Percentiles rank a stretch among this genome's conserved stretches.
Conservation (phyloP, 64 coral and sea anemone species). For the Trachythela sp. region DNA sequence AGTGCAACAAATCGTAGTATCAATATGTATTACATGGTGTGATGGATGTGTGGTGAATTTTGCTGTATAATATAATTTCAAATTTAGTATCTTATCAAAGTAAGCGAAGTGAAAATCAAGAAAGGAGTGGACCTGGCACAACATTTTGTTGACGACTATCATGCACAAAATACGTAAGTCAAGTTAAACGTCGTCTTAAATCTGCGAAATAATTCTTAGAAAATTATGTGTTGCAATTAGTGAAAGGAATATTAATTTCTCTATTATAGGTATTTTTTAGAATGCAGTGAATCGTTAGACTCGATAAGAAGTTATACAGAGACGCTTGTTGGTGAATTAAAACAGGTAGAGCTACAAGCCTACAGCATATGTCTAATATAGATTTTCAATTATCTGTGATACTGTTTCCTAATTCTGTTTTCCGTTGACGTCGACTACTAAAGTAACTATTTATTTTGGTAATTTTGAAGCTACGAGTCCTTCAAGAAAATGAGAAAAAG, state of each 20-base stretch:
- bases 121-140: conserved; percentile 88
- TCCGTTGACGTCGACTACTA: too few relatives aligned
- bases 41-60: too few relatives aligned
- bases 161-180: conserved; percentile 90
- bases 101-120: conserved; percentile 93
- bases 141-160: conserved; percentile 86
- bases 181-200: too few relatives aligned
- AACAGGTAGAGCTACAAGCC: too few relatives aligned
- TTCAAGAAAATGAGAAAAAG: conserved; percentile 85
- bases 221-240: not conserved
- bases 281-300: conserved; percentile 74
- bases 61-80: not conserved
- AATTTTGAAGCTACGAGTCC: conserved; percentile 51
- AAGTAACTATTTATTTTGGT: not conserved
- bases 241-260: not conserved
- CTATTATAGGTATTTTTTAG: conserved; percentile 68
- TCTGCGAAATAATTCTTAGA: too few relatives aligned
- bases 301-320: conserved; percentile 76
- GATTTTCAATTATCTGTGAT: too few relatives aligned
- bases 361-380: too few relatives aligned
- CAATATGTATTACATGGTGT: not conserved
- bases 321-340: conserved; percentile 67
- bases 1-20: too few relatives aligned
- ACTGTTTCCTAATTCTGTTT: too few relatives aligned
- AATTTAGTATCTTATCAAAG: conserved; percentile 77